Evolutionary conservation across 1,140 invertebrate genomes (phyloP), one percentile per base, ranked within the genome.

Genomic region (Homalodisca vitripennis): DNA sequence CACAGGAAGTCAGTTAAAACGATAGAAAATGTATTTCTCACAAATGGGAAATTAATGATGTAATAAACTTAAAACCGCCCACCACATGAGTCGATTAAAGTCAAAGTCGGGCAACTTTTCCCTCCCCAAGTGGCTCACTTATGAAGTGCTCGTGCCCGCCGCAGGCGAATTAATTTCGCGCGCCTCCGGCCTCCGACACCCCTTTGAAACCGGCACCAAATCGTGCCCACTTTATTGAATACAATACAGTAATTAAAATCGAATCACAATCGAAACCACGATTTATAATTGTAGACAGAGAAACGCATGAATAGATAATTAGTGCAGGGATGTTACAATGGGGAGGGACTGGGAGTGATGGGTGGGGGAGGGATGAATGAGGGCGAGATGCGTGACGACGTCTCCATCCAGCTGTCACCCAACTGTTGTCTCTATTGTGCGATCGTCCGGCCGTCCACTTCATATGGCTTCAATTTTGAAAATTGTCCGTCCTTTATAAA

Each of bases 291-390:
- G 48, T 22, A 22, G n/a, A n/a, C n/a, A n/a, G n/a, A n/a, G n/a
- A n/a, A n/a, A n/a, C n/a, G 22, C 48, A 51, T 51, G 48, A 66
- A 66, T 66, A 66, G 41, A 34, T 66, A 66, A 66, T 41, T 66
- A 29, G 29, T 17, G 27, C 51, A 57, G 62, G 48, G 32, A 31
- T 6, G 34, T 46, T 62, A 48, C 17, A 24, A 26, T 3, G 51
- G 32, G 32, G 22, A 1, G 32, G n/a, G n/a, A n/a, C 24, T 13
- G 34, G 48, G 27, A 66, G 66, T 69, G 71, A 71, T 73, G 65
- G 72, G 70, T 60, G 73, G n/a, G 51, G 29, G 68, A 41, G 31
- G 47, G 65, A 65, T 71, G 57, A 72, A 74, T 62, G 26, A 73
- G 69, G 71, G 53, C 51, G 46, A 73, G 62, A 3, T 20, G 14